Evolutionary conservation across 2,888 invertebrate species (phyloP), one percentile per base, ranked within the genome.

Genomic region (Cyaniris semiargus): DNA sequence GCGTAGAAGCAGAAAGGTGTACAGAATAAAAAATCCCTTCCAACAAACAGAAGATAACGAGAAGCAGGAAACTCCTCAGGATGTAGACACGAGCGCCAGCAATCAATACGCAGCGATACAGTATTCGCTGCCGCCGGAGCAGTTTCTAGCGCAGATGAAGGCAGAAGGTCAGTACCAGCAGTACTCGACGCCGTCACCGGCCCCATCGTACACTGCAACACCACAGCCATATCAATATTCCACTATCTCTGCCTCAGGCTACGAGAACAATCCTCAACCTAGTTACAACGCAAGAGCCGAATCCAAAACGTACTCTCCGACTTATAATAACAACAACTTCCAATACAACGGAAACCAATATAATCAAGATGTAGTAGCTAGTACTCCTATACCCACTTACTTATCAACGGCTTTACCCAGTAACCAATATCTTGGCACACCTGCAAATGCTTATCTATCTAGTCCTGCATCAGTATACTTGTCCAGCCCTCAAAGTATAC

Each of bases 101-200:
- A 93, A 93, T 86, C 93, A 94, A 86, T 92, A 94, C 88, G 87
- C 91, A 79, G 88, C 92, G 66, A 84, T 93, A 84, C 93, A 93
- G 85, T 94, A 93, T 83, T 93, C 93, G 48, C 85, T 94, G 79
- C 94, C 94, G 79, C 94, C 94, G 13, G 94, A 94, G 78, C 92
- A 93, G 66, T 94, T 93, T 79, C 84, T 94, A 58, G 92, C 93
- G 77, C 90, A 93, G 80, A 86, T 94, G 84, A 89, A 90, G 80
- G 88, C 89, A 79, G 91, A 92, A 80, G 92, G 86, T 81, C 91
- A 90, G 81, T 93, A 88, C 81, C 88, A 84, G 76, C 83, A 84
- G 70, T 77, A 86, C 75, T 89, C 92, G 21, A 93, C 93, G 10
- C 91, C 88, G 81, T 81, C 89, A 58, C 88, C 93, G 8, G 88